Percentiles rank a stretch among this genome's conserved stretches.
These are phyloP conservation scores for Lingula anatina DNA, from an alignment of 2,888 invertebrate genomes.

Conservation along the genomic window DNA sequence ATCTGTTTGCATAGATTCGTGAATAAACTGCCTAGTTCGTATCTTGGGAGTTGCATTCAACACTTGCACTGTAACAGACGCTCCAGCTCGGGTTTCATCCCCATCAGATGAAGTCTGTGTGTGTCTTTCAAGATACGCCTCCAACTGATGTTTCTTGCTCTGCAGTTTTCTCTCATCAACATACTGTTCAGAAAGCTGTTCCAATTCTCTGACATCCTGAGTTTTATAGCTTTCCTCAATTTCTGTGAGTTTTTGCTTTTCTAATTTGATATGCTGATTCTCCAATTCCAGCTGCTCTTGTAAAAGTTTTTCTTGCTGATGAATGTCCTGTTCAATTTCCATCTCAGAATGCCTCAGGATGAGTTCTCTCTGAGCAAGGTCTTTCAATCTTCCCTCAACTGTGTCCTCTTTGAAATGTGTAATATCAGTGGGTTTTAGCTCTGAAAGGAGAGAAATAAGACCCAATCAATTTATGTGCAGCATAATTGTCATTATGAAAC, in stretches of 20 bases:
- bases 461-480: no score
- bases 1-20: no score
- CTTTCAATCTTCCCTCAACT: conserved; percentile 23
- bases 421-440: no score
- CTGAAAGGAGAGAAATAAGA: no score
- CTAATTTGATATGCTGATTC: conserved; percentile 15
- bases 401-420: conserved; percentile 16
- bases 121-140: conserved; percentile 31
- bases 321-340: conserved; percentile 19
- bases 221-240: conserved; percentile 22
- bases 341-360: conserved; percentile 16
- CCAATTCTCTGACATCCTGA: conserved; percentile 13
- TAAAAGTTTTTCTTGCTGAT: conserved; percentile 20
- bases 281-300: conserved; percentile 21
- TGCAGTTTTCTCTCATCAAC: no score
- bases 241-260: conserved; percentile 15
- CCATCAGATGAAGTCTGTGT: no score
- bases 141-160: conserved; percentile 25
- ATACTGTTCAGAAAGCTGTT: background rate
- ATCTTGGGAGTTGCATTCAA: no score
- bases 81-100: no score
- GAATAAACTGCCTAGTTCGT: no score
- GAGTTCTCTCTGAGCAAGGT: conserved; percentile 21
- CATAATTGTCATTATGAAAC: no score
- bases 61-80: no score